Evolutionary conservation across 2,797 vertebrate genomes (phyloP), one percentile per base, ranked within the genome.

Genomic region (Triplophysa yarkandensis): DNA sequence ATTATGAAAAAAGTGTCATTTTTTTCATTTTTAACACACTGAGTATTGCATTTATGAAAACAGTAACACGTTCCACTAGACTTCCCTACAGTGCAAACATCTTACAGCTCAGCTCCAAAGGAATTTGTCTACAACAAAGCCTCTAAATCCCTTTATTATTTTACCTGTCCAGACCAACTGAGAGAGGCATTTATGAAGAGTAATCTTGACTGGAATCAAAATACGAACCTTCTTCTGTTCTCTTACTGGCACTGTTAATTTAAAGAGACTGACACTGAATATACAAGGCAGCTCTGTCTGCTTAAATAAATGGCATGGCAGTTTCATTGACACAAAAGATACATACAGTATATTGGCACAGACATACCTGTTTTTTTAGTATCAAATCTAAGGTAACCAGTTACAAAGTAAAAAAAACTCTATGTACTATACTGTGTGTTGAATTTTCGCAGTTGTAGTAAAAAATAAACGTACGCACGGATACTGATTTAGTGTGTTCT

Each of bases 51-150:
- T 46, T 0, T 9, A 2, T 10, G 11, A 28, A 16, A 14, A 54
- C 25, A 52, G 9, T 6, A 50, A 50, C 9, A 10, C 4, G 21
- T 6, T 54, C 10, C 23, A 54, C 23, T 28, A 6, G 52, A 28
- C 25, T 14, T 13, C 27, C 68, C 60, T 69, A 39, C 17, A 73
- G 78, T 34, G 78, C 72, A 78, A 80, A 87, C 79, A 68, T 75
- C 66, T 79, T 83, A 79, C 46, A 83, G 73, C 55, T 81, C 2
- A 83, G 79, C 68, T 84, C 62, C 66, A 60, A 72, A 57, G 78
- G 81, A 83, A 81, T 61, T 81, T 81, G 86, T 85, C 81, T 83
- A 81, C 28, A 85, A 71, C 78, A 84, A 85, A 86, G 62, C 39
- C 43, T 46, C 50, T 80, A 28, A 62, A 69, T 77, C 79, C 9